These are phyloP conservation scores for Pseudorasbora parva DNA, from an alignment of 2,113 vertebrate genomes.

Conservation along the genomic window DNA sequence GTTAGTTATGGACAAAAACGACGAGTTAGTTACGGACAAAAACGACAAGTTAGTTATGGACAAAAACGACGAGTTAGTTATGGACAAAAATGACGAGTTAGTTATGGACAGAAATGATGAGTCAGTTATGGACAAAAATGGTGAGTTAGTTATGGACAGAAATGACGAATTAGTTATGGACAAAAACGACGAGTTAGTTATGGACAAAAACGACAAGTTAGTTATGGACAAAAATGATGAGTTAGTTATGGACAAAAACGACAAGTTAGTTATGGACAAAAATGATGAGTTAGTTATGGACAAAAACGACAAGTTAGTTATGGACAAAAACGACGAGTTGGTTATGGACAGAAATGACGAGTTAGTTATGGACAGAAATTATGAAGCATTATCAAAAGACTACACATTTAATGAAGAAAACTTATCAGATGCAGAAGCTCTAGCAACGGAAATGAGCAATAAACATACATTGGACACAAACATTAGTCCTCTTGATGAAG, in stretches of 20 bases:
- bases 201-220: no score
- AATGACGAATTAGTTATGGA: no score
- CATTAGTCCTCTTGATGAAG: not conserved
- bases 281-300: not conserved
- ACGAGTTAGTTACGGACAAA: no score
- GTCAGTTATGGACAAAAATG: no score
- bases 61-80: no score
- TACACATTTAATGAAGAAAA: not conserved
- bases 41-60: no score
- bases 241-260: not conserved
- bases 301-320: not conserved
- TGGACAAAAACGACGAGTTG: not conserved
- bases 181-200: no score
- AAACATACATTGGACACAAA: not conserved
- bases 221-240: no score
- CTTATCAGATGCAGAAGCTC: constrained; percentile 12
- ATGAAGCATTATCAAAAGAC: not conserved
- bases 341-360: not conserved
- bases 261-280: not conserved
- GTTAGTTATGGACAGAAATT: not conserved
- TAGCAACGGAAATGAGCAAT: constrained; percentile 1
- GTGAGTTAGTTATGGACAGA: no score
- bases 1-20: no score
- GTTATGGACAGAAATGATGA: no score
- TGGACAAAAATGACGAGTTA: no score